Base-by-base conservation (phyloP, 1,140 invertebrate species). In the Augochlora pura region DNA sequence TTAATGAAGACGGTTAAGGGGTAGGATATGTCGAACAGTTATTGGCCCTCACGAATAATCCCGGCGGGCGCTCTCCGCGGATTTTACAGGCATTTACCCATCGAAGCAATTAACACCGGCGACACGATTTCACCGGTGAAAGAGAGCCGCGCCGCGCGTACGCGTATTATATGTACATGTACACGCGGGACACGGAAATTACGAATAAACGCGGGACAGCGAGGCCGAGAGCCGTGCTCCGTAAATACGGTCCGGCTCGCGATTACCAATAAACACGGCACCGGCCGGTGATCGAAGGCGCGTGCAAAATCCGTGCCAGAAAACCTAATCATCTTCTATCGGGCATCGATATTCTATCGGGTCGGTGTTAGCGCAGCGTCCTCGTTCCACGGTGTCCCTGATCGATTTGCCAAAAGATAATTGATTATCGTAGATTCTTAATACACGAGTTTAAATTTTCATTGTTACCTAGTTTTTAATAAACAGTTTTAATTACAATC, bases 1-100 rank as follows among this genome's bases (percentile, higher is more conserved):
- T 84, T 84, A 85, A 85, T 82, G 84, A 86, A 85, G 83, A 85
- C 80, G 74, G 71, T 85, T 64, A 59, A 64, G 73, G 72, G 65
- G 62, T 85, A 63, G 84, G 81, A 62, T 76, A 68, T 42, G 70
- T 42, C 42, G 83, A 63, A 49, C 77, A 78, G 60, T 78, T 78
- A 78, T 78, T 78, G 76, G 76, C 18, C 23, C 12, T 21, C 71
- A n/a, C n/a, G 60, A 57, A 72, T 72, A 78, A 78, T 78, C 57
- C 42, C 60, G 49, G 5, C 60, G 49, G n/a, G n/a, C n/a, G 54
- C 38, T 49, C 10, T 72, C 18, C 68, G 59, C 69, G 68, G 69
- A 78, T 78, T 78, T 78, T 72, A 63, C 60, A 64, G 69, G 18
- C 27, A 2, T 72, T 72, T 70, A 27, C 8, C 16, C 60, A 38